These are phyloP conservation scores for Luperina testacea DNA, from an alignment of 2,888 invertebrate species.

Conservation along the genomic window DNA sequence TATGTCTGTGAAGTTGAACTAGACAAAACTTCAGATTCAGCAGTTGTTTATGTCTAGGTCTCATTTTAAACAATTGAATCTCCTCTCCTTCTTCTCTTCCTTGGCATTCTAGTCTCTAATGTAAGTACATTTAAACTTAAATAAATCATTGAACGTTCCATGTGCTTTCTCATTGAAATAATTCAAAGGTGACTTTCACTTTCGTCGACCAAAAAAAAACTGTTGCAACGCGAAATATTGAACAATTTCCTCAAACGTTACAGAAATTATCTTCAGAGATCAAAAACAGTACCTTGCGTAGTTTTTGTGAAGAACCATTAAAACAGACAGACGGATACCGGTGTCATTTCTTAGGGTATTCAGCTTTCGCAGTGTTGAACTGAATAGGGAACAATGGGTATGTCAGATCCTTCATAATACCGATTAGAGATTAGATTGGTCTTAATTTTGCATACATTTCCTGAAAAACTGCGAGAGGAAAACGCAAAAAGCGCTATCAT, in stretches of 20 bases:
- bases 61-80: not conserved
- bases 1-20: not conserved
- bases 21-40: not conserved
- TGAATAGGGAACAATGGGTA: constrained; percentile 45
- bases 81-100: too few species aligned
- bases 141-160: not conserved
- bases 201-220: not conserved
- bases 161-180: not conserved
- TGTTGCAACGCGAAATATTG: not conserved
- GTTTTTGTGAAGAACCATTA: constrained; percentile 26
- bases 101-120: too few species aligned
- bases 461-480: not conserved
- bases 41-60: not conserved
- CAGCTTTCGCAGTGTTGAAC: constrained; percentile 48
- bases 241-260: not conserved
- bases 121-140: too few species aligned
- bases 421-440: constrained; percentile 44
- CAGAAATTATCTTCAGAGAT: constrained; percentile 1
- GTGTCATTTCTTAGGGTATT: constrained; percentile 55
- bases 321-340: constrained; percentile 39
- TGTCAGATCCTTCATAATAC: constrained; percentile 56
- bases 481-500: not conserved
- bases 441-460: constrained; percentile 22
- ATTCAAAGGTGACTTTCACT: not conserved
- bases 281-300: not conserved